Conservation (phyloP, 2,888 invertebrate species). For the Branchinecta sandiegonensis region DNA sequence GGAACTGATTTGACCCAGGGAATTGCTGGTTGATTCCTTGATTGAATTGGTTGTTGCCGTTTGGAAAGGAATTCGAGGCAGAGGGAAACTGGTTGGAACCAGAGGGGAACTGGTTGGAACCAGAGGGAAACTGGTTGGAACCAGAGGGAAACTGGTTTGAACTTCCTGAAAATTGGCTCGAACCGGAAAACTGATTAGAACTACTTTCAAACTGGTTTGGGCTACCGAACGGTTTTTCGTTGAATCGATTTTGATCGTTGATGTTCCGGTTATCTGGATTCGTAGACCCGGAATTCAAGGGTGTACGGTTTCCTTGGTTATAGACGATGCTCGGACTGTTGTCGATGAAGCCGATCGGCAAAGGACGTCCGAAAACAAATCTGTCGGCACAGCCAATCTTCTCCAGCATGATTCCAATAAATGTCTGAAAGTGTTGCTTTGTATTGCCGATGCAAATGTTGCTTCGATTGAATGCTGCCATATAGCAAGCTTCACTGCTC, state of each 20-base stretch:
- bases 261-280: too few species aligned
- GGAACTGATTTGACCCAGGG: too few species aligned
- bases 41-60: too few species aligned
- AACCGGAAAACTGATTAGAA: background rate
- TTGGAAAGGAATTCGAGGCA: too few species aligned
- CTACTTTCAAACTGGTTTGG: background rate
- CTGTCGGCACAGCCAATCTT: background rate
- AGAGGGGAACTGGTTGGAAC: background rate
- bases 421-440: slow-evolving; percentile 3
- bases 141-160: background rate
- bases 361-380: slow-evolving; percentile 2
- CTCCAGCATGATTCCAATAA: background rate
- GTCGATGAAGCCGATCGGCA: background rate
- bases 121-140: background rate
- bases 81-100: background rate
- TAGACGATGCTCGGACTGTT: background rate
- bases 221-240: too few species aligned
- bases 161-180: background rate
- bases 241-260: too few species aligned
- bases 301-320: too few species aligned
- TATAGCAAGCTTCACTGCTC: background rate
- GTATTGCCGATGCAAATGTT: slow-evolving; percentile 1
- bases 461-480: slow-evolving; percentile 6
- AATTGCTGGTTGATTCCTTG: too few species aligned
- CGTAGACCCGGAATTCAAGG: too few species aligned